Evolutionary conservation across 2,888 invertebrate species (phyloP), one percentile per base, ranked within the genome.

Genomic region (Mylabris sibirica): DNA sequence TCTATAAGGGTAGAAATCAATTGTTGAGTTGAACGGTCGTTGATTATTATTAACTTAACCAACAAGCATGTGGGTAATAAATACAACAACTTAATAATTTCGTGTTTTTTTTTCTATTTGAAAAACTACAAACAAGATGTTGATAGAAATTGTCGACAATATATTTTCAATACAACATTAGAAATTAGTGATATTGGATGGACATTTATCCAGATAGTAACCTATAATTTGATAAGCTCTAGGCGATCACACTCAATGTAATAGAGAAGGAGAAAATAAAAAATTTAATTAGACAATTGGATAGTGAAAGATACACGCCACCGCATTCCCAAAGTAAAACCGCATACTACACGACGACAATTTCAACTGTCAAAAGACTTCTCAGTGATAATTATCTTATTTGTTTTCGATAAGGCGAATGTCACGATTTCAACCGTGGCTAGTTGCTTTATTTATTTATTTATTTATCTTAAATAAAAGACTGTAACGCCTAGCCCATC

Each of bases 171-270:
- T 17, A 38, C 60, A 63, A 63, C 44, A 65, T 30, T 62, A 65
- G 68, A 63, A 64, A 68, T 68, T 68, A 68, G 65, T 68, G 61
- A 30, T 30, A 30, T 30, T 30, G 30, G 38, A 60, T 49, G 61
- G 68, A 65, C 62, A 68, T 65, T 68, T 49, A 49, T 49, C 49
- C 49, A 49, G 49, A 20, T 49, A 20, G 63, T 66, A 66, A 69
- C 69, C 69, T 69, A 66, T 69, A 65, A 66, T 69, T 69, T 69
- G 63, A 60, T 65, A 65, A 35, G 69, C 65, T 69, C 49, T 59
- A 66, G 65, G 65, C 49, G 6, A 49, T 49, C 49, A 49, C 49
- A 41, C 41, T n/a, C 14, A 41, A 41, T 11, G 9, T 35, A 8
- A 8, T 6, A 35, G 9, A 41, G 41, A 4, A 41, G 35, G 35